Percentiles rank a stretch among this genome's conserved stretches.
Evolutionary conservation across 2,888 invertebrate genomes (phyloP).

Genomic region (Hirtodrosophila trivittata): DNA sequence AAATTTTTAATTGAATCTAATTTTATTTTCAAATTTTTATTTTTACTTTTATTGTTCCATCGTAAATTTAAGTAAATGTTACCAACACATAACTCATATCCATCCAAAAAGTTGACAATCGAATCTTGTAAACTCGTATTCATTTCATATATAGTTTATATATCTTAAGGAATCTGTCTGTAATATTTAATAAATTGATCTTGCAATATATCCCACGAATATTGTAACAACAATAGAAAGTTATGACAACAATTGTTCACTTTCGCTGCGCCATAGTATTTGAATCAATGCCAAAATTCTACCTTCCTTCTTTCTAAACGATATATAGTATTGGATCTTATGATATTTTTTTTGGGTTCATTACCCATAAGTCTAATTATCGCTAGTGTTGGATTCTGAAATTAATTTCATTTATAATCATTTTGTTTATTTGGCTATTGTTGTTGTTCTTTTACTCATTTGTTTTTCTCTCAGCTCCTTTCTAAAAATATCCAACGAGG

Average conservation of each 20-base stretch:
- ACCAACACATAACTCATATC: slow-evolving; percentile 9
- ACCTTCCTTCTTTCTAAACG: slow-evolving; percentile 2
- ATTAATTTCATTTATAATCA: slow-evolving; percentile 75
- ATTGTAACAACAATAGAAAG: not conserved
- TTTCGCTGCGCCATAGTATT: slow-evolving; percentile 59
- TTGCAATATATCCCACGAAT: slow-evolving; percentile 6
- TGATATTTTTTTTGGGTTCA: slow-evolving; percentile 14
- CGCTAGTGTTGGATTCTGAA: slow-evolving; percentile 51
- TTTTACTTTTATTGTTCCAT: slow-evolving; percentile 22
- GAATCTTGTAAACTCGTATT: slow-evolving; percentile 14
- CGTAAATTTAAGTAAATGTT: slow-evolving; percentile 51
- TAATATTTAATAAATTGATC: slow-evolving; percentile 39
- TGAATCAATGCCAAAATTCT: slow-evolving; percentile 54
- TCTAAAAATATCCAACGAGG: slow-evolving; percentile 71
- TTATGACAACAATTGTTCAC: slow-evolving; percentile 65
- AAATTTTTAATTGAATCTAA: slow-evolving; percentile 61
- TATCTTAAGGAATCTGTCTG: slow-evolving; percentile 9
- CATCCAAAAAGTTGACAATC: slow-evolving; percentile 45
- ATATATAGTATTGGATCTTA: not conserved
- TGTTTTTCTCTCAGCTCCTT: slow-evolving; percentile 25
- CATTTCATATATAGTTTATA: slow-evolving; percentile 41
- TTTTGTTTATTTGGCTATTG: slow-evolving; percentile 73
- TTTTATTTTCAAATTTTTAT: slow-evolving; percentile 16
- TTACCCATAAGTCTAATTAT: slow-evolving; percentile 59
- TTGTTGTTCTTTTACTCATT: slow-evolving; percentile 37